Evolutionary conservation across 2,888 invertebrate species (phyloP), one percentile per base, ranked within the genome.

Genomic region (Meandrusa payeni): DNA sequence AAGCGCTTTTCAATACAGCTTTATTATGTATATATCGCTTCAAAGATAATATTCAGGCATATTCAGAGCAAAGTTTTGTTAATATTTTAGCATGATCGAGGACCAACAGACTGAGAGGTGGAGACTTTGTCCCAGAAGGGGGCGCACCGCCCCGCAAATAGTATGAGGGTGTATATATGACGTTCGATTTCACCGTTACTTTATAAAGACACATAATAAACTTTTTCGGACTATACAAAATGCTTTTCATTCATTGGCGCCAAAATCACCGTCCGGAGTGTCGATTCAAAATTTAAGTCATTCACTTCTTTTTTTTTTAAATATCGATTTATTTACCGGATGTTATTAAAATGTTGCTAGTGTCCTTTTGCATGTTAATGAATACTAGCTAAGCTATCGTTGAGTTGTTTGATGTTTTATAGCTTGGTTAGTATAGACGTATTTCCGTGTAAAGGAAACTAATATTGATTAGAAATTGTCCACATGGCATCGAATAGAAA

Each of bases 261-360:
- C 60, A 59, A 67, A 64, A 65, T 62, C 49, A 45, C 37, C 43
- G 36, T 45, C 64, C 61, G 54, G 46, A 46, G 43, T 54, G 50
- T 39, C 28, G 15, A 55, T 65, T 60, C 59, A 73, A 76, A 74
- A 70, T 61, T 39, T 64, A 57, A 55, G 85, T 86, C 86, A 85
- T 87, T 87, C 86, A 87, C 86, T 87, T 87, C 86, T 86, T 81
- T 81, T 82, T 72, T 48, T n/a, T n/a, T n/a, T n/a, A n/a, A n/a
- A 47, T 47, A 42, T 50, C 48, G 15, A 27, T 54, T 43, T 50
- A 39, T 37, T 43, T 44, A 48, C 41, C 34, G 44, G 28, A 20
- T 26, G 20, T 52, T 41, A 43, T 50, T 51, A 50, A 28, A 48
- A 51, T 15, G 50, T 58, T 43, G 49, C 59, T 61, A 68, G 75